A percentile compares a stretch with the other conserved stretches of the same genome.
Conservation (phyloP, 2,888 invertebrate species). For the Cephonodes hylas region DNA sequence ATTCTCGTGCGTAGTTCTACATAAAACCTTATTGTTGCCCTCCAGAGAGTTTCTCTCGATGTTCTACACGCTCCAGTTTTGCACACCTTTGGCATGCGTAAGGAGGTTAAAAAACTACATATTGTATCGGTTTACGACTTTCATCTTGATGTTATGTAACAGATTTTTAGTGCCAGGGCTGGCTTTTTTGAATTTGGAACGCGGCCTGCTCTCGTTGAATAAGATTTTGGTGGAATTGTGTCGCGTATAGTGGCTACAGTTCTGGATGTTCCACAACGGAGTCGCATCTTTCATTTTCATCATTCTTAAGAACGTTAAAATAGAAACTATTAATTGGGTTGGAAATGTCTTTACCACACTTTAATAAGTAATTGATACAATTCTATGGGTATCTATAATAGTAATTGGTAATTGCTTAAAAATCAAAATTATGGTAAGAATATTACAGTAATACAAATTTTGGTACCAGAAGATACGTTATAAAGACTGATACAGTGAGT, state of each 20-base stretch:
- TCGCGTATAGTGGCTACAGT: neutral
- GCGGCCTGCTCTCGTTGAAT: neutral
- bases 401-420: too few relatives aligned
- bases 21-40: slow-evolving; percentile 63
- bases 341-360: too few relatives aligned
- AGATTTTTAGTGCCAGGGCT: slow-evolving; percentile 1
- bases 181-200: neutral
- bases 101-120: slow-evolving; percentile 27
- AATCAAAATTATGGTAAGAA: too few relatives aligned
- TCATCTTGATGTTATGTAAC: neutral
- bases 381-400: too few relatives aligned
- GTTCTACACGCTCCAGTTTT: slow-evolving; percentile 59
- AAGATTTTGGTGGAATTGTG: neutral
- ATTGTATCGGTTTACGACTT: slow-evolving; percentile 29
- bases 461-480: too few relatives aligned
- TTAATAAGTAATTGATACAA: too few relatives aligned
- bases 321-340: too few relatives aligned
- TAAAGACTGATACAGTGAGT: too few relatives aligned
- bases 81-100: slow-evolving; percentile 46
- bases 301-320: too few relatives aligned
- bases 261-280: too few relatives aligned
- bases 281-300: too few relatives aligned
- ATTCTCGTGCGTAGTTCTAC: slow-evolving; percentile 30
- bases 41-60: slow-evolving; percentile 55
- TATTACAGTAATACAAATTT: too few relatives aligned